These are phyloP conservation scores for Ptychoptera albimana DNA, from an alignment of 2,888 invertebrate species.

Conservation along the genomic window DNA sequence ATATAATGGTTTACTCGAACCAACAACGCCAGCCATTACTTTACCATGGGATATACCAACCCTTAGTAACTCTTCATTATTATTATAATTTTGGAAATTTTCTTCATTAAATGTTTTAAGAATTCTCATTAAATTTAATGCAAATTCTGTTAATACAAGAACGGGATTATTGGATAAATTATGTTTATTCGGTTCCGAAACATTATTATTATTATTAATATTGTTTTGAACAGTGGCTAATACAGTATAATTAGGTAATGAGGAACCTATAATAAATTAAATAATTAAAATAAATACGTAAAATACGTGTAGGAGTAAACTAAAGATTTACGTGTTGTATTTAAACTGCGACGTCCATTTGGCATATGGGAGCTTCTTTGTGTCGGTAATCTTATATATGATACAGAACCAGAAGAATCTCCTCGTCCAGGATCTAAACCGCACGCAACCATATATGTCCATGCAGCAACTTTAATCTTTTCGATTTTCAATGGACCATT, in stretches of 20 bases:
- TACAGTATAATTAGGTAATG: too few species aligned
- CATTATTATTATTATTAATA: too few species aligned
- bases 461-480: slow-evolving; percentile 92
- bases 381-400: too few species aligned
- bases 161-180: too few species aligned
- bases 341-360: slow-evolving; percentile 28
- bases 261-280: too few species aligned
- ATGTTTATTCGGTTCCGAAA: too few species aligned
- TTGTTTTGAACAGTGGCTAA: too few species aligned
- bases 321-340: slow-evolving; percentile 25
- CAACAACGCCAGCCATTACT: slow-evolving; percentile 88
- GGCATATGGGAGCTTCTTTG: slow-evolving; percentile 17
- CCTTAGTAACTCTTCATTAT: not conserved
- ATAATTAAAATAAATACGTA: too few species aligned
- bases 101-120: slow-evolving; percentile 42
- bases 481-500: slow-evolving; percentile 54
- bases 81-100: slow-evolving; percentile 36
- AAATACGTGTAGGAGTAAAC: too few species aligned
- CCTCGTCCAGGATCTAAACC: slow-evolving; percentile 65
- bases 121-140: slow-evolving; percentile 50
- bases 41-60: slow-evolving; percentile 78
- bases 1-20: slow-evolving; percentile 83
- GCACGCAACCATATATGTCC: slow-evolving; percentile 95
- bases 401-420: slow-evolving; percentile 31
- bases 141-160: slow-evolving; percentile 51